phyloP scores from a whole-genome alignment of 2,113 vertebrate genomes.

The Mionectes macconnelli region DNA sequence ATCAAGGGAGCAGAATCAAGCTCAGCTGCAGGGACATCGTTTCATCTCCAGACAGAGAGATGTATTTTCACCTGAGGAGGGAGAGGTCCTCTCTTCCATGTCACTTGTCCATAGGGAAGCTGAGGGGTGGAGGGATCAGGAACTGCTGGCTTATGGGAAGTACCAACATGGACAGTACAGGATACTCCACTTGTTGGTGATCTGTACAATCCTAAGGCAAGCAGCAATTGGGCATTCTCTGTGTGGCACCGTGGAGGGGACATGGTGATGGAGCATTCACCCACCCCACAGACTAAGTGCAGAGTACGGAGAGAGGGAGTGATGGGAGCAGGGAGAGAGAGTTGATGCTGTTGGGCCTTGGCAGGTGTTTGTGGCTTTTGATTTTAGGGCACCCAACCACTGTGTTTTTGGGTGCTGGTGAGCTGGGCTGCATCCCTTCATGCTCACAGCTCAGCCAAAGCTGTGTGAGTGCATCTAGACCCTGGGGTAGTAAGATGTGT shows the following conservation, averaged over 20 bases:
- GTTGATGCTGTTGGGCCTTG: background rate
- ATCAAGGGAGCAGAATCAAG: background rate
- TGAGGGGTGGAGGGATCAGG: background rate
- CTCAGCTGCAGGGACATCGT: background rate
- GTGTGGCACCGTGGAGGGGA: accelerated
- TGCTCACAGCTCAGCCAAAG: accelerated
- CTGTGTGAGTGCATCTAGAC: background rate
- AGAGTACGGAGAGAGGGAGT: accelerated
- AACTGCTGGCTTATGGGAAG: background rate
- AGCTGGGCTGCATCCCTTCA: background rate
- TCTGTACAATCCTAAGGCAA: accelerated
- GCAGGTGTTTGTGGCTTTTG: background rate
- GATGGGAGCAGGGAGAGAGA: accelerated
- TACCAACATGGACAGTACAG: background rate
- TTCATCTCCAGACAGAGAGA: background rate
- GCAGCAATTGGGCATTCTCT: background rate
- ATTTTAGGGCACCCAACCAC: background rate
- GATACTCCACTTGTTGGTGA: background rate
- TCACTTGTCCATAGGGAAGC: background rate
- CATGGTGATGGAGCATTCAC: accelerated
- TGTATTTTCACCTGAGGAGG: background rate
- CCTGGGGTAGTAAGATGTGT: background rate
- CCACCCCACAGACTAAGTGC: background rate
- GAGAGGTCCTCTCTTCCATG: background rate
- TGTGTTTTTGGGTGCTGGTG: background rate